phyloP scores from a whole-genome alignment of 37 sponge, comb jelly and placozoan genomes.

The Sycon ciliatum region DNA sequence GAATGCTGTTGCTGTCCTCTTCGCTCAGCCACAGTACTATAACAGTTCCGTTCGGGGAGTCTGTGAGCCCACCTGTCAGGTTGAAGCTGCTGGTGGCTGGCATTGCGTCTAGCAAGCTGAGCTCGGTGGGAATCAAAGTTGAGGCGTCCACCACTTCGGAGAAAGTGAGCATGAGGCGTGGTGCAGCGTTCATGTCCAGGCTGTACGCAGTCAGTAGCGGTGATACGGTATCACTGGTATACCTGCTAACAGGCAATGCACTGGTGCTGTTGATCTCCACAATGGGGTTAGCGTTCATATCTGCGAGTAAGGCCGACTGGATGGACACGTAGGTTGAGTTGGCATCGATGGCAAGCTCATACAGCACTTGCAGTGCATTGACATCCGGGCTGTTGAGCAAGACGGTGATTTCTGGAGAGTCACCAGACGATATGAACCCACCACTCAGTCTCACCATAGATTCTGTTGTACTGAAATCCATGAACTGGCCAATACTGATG shows the following conservation, averaged over 20 bases:
- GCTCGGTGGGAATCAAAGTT: conserved; percentile 36
- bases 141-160: conserved; percentile 71
- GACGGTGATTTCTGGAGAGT: no score
- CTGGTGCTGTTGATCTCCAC: conserved; percentile 27
- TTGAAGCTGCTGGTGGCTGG: conserved; percentile 13
- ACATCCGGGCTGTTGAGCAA: no score
- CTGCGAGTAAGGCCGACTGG: conserved; percentile 34
- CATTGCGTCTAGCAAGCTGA: not conserved
- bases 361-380: no score
- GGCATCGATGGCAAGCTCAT: conserved; percentile 30
- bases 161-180: conserved; percentile 56
- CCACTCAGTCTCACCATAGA: no score
- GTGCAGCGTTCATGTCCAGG: conserved; percentile 57
- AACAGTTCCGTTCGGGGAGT: conserved; percentile 49
- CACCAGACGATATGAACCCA: no score
- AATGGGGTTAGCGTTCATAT: conserved; percentile 57
- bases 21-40: conserved; percentile 34
- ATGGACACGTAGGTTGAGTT: conserved; percentile 61
- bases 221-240: conserved; percentile 38
- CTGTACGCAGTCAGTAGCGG: conserved; percentile 46
- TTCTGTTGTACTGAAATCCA: no score
- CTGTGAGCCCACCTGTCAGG: conserved; percentile 51
- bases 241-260: conserved; percentile 29
- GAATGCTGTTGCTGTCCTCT: conserved; percentile 56
- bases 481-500: not conserved